phyloP scores from a whole-genome alignment of 1,140 invertebrate genomes.

The Dinothrombium tinctorium region DNA sequence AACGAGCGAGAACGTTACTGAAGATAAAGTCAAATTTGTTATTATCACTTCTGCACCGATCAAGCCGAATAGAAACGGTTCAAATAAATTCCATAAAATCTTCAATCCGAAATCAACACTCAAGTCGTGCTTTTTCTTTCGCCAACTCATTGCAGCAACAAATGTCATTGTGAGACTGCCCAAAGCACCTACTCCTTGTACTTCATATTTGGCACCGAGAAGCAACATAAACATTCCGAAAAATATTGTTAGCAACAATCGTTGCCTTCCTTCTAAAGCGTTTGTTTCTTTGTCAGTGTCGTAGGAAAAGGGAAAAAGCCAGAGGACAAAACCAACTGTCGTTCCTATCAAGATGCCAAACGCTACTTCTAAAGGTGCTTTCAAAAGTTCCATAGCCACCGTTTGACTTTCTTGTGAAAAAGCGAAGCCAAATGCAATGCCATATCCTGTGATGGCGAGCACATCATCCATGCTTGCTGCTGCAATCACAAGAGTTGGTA shows the following conservation, averaged over 20 bases:
- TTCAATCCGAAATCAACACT: constrained; percentile 54
- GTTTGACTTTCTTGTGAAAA: constrained; percentile 12
- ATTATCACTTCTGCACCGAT: constrained; percentile 56
- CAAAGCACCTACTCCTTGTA: constrained; percentile 35
- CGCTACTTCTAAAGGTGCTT: constrained; percentile 21
- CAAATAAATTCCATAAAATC: constrained; percentile 79
- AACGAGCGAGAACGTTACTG: constrained; percentile 17
- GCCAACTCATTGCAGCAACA: constrained; percentile 31
- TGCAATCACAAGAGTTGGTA: constrained; percentile 83
- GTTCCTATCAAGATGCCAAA: constrained; percentile 19
- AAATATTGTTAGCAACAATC: neutral
- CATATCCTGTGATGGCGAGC: constrained; percentile 58
- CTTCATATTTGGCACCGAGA: neutral
- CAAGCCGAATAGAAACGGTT: constrained; percentile 68
- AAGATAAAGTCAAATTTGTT: constrained; percentile 13
- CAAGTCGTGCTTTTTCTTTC: constrained; percentile 8
- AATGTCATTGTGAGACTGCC: constrained; percentile 61
- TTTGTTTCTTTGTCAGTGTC: neutral
- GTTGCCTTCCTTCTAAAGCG: neutral
- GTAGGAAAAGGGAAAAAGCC: constrained; percentile 14
- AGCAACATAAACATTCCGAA: neutral
- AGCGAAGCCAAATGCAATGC: constrained; percentile 40
- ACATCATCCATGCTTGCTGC: constrained; percentile 68
- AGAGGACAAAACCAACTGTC: constrained; percentile 14
- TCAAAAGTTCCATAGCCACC: constrained; percentile 21